Evolutionary conservation across 2,888 invertebrate species (phyloP).

Genomic region (Tinea trinotella): DNA sequence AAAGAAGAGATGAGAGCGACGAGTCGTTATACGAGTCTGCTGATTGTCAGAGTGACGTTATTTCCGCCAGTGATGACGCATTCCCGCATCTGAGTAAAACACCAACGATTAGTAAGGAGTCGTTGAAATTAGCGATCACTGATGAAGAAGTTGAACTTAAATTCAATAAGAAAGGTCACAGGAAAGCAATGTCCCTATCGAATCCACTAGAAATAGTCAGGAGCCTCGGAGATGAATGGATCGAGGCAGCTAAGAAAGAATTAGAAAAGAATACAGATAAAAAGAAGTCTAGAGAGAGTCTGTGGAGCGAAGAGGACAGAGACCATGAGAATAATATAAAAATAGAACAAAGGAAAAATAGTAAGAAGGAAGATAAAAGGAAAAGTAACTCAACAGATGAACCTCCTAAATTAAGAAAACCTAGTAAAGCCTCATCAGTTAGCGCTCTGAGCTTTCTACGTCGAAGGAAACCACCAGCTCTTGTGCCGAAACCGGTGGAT

Average conservation of each 20-base stretch:
- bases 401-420: conserved; percentile 50
- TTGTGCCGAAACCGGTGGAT: conserved; percentile 47
- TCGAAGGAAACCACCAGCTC: conserved; percentile 56
- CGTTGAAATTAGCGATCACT: conserved; percentile 57
- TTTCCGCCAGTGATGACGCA: conserved; percentile 60
- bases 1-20: conserved; percentile 63
- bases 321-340: conserved; percentile 54
- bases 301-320: conserved; percentile 64
- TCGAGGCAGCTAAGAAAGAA: conserved; percentile 52
- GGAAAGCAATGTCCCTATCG: conserved; percentile 65
- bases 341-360: conserved; percentile 53
- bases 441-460: conserved; percentile 57
- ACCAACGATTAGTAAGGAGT: conserved; percentile 62
- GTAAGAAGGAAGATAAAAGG: conserved; percentile 56
- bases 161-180: conserved; percentile 51
- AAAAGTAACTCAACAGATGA: conserved; percentile 45
- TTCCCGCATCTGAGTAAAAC: conserved; percentile 51
- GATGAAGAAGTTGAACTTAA: conserved; percentile 56
- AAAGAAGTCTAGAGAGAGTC: conserved; percentile 60
- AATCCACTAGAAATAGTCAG: conserved; percentile 63
- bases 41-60: conserved; percentile 59
- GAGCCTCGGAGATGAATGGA: conserved; percentile 61
- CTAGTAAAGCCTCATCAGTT: conserved; percentile 58
- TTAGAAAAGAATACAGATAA: conserved; percentile 52
- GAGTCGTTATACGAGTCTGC: conserved; percentile 65